Evolutionary conservation across 2,797 vertebrate genomes (phyloP).

Genomic region (Todus mexicanus): DNA sequence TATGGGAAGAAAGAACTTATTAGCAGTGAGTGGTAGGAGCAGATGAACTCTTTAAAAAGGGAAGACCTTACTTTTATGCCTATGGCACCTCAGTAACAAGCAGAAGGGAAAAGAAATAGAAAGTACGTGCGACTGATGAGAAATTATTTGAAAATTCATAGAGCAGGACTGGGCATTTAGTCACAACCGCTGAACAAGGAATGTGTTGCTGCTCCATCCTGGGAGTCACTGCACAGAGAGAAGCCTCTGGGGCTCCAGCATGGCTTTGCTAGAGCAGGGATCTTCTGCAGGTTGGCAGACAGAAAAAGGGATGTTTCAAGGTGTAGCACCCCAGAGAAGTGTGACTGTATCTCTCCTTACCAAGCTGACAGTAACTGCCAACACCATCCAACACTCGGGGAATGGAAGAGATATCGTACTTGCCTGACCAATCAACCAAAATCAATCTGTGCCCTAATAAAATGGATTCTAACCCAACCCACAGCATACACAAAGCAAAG

Average conservation of each 20-base stretch:
- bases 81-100: not conserved
- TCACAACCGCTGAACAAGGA: not conserved
- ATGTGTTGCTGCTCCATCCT: not conserved
- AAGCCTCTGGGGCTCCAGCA: not conserved
- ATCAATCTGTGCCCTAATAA: not conserved
- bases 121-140: not conserved
- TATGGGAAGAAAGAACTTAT: not conserved
- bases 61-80: not conserved
- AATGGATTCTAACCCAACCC: not conserved
- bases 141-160: conserved; percentile 19
- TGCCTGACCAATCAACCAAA: fast-evolving
- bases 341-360: no score
- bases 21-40: not conserved
- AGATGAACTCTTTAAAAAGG: not conserved
- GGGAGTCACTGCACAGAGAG: not conserved
- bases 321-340: not conserved
- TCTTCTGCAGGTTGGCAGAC: not conserved
- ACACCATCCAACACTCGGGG: not conserved
- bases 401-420: not conserved
- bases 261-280: not conserved
- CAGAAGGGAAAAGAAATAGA: not conserved
- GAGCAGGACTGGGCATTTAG: not conserved
- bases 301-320: not conserved
- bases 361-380: not conserved
- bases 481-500: not conserved